Percentiles rank a stretch among this genome's conserved stretches.
These are phyloP conservation scores for Coturnix japonica DNA, from an alignment of 2,113 vertebrate species.

Conservation along the genomic window DNA sequence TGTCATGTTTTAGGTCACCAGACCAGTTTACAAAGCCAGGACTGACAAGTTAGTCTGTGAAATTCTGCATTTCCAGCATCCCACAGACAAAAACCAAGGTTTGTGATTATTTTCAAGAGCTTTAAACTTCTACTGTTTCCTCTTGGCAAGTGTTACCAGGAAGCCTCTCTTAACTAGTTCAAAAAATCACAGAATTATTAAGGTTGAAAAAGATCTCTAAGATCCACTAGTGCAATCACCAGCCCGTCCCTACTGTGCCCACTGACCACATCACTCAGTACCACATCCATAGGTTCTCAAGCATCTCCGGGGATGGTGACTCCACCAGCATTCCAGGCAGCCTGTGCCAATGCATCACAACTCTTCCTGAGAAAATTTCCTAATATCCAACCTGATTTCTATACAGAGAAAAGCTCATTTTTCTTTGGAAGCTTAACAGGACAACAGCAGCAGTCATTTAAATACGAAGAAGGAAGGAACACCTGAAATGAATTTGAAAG, in stretches of 20 bases:
- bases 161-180: not conserved
- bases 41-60: constrained; percentile 71
- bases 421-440: not conserved
- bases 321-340: not conserved
- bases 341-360: not conserved
- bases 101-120: constrained; percentile 26
- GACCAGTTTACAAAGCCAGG: constrained; percentile 74
- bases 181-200: too few species aligned
- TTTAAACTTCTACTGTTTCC: not conserved
- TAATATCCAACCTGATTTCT: too few species aligned
- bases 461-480: not conserved
- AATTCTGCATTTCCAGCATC: constrained; percentile 75
- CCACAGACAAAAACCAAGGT: constrained; percentile 56
- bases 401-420: not conserved
- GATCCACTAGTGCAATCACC: too few species aligned
- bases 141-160: not conserved
- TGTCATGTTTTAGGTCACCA: constrained; percentile 74
- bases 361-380: too few species aligned
- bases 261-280: too few species aligned
- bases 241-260: too few species aligned
- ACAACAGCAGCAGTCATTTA: not conserved
- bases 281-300: not conserved
- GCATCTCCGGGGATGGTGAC: not conserved
- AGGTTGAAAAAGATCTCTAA: too few species aligned
- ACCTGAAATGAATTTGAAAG: not conserved